Evolutionary conservation across 2,888 invertebrate species (phyloP).

Genomic region (Barypeithes pellucidus): DNA sequence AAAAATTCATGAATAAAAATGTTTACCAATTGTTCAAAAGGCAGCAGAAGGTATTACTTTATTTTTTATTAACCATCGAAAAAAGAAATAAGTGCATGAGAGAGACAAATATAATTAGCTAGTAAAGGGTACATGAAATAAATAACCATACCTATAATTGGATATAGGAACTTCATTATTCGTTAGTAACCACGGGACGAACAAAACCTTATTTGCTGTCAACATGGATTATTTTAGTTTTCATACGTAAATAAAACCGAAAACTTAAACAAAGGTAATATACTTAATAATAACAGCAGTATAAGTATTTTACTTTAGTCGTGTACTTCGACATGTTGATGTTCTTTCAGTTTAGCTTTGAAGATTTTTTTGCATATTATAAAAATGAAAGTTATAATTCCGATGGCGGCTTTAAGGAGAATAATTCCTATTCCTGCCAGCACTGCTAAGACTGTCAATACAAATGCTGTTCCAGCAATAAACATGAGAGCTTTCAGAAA

Average conservation of each 20-base stretch:
- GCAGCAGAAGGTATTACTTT: too few species aligned
- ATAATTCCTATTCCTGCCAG: constrained; percentile 45
- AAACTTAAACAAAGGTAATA: too few species aligned
- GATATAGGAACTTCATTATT: not conserved
- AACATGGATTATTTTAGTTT: not conserved
- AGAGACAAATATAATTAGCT: too few species aligned
- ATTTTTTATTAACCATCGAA: too few species aligned
- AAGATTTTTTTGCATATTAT: constrained; percentile 34
- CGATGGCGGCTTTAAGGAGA: constrained; percentile 36
- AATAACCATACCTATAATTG: too few species aligned
- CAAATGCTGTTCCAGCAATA: constrained; percentile 28
- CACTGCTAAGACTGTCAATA: constrained; percentile 28
- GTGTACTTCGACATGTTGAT: constrained; percentile 15
- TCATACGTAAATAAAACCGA: not conserved
- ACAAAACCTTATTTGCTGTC: not conserved
- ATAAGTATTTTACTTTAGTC: constrained; percentile 1
- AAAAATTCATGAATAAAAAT: too few species aligned
- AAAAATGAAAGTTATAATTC: constrained; percentile 30
- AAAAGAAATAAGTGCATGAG: too few species aligned
- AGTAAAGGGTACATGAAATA: too few species aligned
- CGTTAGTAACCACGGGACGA: not conserved
- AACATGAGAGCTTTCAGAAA: constrained; percentile 40
- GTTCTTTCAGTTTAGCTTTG: not conserved
- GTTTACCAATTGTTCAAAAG: too few species aligned
- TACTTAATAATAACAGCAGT: not conserved